These are phyloP conservation scores for Caenorhabditis plicata DNA, from an alignment of 2,888 invertebrate species.

Conservation along the genomic window DNA sequence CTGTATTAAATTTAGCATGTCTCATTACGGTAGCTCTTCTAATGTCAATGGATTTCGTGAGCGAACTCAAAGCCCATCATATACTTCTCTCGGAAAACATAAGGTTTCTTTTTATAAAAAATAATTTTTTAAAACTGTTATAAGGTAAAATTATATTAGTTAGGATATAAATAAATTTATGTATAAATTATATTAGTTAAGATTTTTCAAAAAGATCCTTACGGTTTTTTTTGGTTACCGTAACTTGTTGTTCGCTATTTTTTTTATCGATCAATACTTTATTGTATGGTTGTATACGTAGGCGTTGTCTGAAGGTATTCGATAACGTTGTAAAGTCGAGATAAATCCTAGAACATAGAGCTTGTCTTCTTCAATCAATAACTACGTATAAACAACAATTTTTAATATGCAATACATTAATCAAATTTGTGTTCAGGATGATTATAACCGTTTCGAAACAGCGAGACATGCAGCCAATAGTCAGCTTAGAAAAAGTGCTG, in stretches of 20 bases:
- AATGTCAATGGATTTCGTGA: constrained; percentile 43
- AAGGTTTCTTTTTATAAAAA: constrained; percentile 36
- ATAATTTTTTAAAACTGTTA: no score
- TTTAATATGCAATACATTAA: neutral
- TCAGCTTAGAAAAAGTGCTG: constrained; percentile 22
- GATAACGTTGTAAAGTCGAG: neutral
- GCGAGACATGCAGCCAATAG: constrained; percentile 39
- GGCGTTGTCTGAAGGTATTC: neutral
- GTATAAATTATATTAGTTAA: no score
- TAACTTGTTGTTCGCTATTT: no score
- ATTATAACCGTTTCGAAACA: constrained; percentile 64
- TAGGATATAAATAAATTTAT: no score
- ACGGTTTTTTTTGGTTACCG: no score
- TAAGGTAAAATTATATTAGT: no score
- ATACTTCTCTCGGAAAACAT: constrained; percentile 51
- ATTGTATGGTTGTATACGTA: neutral
- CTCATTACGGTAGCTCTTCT: constrained; percentile 54
- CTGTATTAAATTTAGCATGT: no score
- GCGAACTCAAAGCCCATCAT: constrained; percentile 49
- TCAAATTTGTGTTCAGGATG: constrained; percentile 44
- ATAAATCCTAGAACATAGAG: constrained; percentile 5
- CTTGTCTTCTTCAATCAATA: no score
- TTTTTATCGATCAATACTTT: no score
- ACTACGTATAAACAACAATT: no score
- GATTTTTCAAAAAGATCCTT: no score